Conservation (phyloP, 1,140 invertebrate genomes). For the Cardiocondyla obscurior region DNA sequence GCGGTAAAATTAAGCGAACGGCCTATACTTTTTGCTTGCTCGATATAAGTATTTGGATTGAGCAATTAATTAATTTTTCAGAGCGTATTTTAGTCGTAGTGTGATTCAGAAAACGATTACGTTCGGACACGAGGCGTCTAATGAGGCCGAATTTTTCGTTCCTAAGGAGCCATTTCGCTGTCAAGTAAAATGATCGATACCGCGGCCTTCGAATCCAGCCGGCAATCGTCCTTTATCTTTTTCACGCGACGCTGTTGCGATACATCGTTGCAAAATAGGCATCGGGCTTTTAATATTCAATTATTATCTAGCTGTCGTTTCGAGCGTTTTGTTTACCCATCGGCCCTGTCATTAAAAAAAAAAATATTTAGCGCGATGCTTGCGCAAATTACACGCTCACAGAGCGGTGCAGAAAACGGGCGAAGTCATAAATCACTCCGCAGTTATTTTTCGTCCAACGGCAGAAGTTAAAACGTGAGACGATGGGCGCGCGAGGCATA, state of each 20-base stretch:
- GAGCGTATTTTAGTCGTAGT: not conserved
- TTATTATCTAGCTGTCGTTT: slow-evolving; percentile 33
- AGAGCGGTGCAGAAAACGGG: not conserved
- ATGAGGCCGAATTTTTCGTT: not conserved
- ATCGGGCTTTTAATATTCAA: slow-evolving; percentile 2
- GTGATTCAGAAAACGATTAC: not conserved
- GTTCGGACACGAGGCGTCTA: not conserved
- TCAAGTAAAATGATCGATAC: slow-evolving; percentile 56
- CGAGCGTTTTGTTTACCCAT: slow-evolving; percentile 39
- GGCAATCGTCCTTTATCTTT: not conserved
- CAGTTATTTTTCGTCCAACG: slow-evolving; percentile 17
- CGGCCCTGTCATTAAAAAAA: not conserved
- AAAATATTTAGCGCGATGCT: slow-evolving; percentile 24
- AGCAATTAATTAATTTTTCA: too few species aligned
- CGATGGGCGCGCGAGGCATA: slow-evolving; percentile 1
- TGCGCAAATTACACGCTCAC: slow-evolving; percentile 14
- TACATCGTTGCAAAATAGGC: not conserved
- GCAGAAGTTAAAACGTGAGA: slow-evolving; percentile 21
- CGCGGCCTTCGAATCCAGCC: not conserved
- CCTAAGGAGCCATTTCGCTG: not conserved
- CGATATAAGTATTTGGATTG: slow-evolving; percentile 43
- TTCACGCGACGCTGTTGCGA: not conserved
- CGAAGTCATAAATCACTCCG: slow-evolving; percentile 26
- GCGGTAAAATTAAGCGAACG: not conserved
- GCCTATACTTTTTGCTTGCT: not conserved